Evolutionary conservation across 1,140 invertebrate species (phyloP).

Genomic region (Aphidius ervi): DNA sequence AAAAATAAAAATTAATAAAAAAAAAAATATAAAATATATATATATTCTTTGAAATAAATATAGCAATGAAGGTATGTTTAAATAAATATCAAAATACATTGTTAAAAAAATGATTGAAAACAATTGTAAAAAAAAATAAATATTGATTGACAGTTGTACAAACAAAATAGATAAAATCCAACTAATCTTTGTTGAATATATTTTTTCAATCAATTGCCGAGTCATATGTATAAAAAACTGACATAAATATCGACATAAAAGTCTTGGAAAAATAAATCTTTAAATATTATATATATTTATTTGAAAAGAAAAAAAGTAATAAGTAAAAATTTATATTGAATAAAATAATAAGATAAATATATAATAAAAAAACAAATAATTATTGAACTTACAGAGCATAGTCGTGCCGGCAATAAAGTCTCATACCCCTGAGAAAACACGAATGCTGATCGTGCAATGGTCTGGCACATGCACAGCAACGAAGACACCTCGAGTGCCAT

Average conservation of each 20-base stretch:
- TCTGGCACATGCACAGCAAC: conserved; percentile 46
- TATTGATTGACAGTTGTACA: conserved; percentile 24
- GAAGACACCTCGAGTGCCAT: conserved; percentile 50
- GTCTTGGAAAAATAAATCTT: conserved; percentile 11
- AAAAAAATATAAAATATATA: background rate
- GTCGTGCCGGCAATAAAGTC: conserved; percentile 50
- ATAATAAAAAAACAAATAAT: background rate
- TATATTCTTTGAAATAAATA: background rate
- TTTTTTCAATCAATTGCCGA: conserved; percentile 17
- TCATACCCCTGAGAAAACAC: conserved; percentile 47
- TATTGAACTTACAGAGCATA: conserved; percentile 46
- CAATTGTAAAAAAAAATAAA: conserved; percentile 1
- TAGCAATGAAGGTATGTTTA: too few relatives aligned
- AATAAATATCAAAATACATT: background rate
- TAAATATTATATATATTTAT: conserved; percentile 1
- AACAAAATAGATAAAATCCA: conserved; percentile 15
- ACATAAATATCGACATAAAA: background rate
- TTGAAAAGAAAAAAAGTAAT: background rate
- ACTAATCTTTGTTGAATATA: background rate
- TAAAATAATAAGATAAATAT: background rate
- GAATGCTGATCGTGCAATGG: conserved; percentile 50
- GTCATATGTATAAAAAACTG: conserved; percentile 13
- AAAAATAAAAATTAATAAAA: too few relatives aligned
- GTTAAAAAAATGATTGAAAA: background rate
- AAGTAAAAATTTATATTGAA: background rate